Conservation (phyloP, 2,113 vertebrate species). For the Coryphaenoides rupestris region DNA sequence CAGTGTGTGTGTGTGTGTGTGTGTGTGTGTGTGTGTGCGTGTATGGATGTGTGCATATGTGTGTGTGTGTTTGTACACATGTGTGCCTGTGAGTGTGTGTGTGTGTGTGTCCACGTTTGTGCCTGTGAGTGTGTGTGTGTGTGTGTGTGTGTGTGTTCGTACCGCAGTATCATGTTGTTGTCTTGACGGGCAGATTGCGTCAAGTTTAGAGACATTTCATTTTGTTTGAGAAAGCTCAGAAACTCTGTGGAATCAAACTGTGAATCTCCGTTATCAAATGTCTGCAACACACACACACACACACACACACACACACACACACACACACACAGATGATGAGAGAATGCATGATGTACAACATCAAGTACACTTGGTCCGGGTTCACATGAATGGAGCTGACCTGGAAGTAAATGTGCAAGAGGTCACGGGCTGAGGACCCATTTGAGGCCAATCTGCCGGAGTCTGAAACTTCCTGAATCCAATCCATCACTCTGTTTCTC, state of each 20-base stretch:
- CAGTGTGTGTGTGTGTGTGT: too few relatives aligned
- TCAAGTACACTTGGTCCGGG: too few relatives aligned
- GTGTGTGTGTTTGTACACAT: too few relatives aligned
- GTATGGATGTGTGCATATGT: slow-evolving; percentile 9
- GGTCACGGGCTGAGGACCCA: slow-evolving; percentile 7
- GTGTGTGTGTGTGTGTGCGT: not conserved
- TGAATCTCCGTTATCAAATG: slow-evolving; percentile 43
- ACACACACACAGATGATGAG: slow-evolving; percentile 6
- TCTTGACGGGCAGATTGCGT: slow-evolving; percentile 79
- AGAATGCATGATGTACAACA: too few relatives aligned
- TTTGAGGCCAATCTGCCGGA: slow-evolving; percentile 1
- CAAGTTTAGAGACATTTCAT: slow-evolving; percentile 85
- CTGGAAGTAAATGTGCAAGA: slow-evolving; percentile 40
- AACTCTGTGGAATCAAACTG: slow-evolving; percentile 82
- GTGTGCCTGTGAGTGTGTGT: slow-evolving; percentile 11
- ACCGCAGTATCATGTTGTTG: slow-evolving; percentile 87
- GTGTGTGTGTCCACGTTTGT: slow-evolving; percentile 9
- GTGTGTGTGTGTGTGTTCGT: not conserved
- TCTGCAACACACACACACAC: slow-evolving; percentile 28
- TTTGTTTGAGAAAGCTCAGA: slow-evolving; percentile 88
- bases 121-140: not conserved
- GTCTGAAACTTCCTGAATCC: slow-evolving; percentile 34
- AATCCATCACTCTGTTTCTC: slow-evolving; percentile 43
- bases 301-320: slow-evolving; percentile 4
- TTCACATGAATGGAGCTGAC: slow-evolving; percentile 8